These are phyloP conservation scores for Synergus gifuensis DNA, from an alignment of 2,888 invertebrate species.

Conservation along the genomic window DNA sequence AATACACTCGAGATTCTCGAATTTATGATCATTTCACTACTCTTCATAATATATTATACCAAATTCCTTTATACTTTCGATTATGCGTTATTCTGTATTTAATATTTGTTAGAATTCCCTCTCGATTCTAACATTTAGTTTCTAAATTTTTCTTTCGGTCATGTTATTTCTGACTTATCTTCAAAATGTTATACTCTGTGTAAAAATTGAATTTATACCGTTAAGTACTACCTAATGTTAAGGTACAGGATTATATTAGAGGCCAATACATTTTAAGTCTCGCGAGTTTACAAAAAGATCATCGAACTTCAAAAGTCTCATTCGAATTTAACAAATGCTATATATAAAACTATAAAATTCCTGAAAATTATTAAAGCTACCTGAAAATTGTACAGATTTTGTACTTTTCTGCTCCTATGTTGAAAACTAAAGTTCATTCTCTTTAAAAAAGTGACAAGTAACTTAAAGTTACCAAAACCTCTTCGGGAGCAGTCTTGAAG, in stretches of 20 bases:
- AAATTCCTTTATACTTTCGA: neutral
- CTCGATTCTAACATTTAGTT: neutral
- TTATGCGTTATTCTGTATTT: neutral
- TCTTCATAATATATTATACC: neutral
- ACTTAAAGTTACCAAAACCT: neutral
- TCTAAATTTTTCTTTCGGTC: neutral
- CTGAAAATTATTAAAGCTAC: conserved; percentile 4
- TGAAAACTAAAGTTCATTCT: neutral
- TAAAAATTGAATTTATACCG: conserved; percentile 22
- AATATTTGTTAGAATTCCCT: neutral
- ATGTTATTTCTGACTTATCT: neutral
- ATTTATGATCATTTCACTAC: neutral
- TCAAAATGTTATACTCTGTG: conserved; percentile 18
- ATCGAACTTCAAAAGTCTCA: neutral
- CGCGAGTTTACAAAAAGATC: neutral
- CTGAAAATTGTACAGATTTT: conserved; percentile 18
- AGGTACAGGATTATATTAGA: neutral
- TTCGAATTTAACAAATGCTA: neutral
- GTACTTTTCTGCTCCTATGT: conserved; percentile 14
- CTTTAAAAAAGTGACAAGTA: neutral
- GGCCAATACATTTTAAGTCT: neutral
- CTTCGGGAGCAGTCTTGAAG: conserved; percentile 4
- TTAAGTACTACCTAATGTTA: conserved; percentile 27
- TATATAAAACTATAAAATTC: conserved; percentile 25
- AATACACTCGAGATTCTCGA: conserved; percentile 2